phyloP scores from a whole-genome alignment of 2,113 vertebrate genomes.

The Natator depressus region DNA sequence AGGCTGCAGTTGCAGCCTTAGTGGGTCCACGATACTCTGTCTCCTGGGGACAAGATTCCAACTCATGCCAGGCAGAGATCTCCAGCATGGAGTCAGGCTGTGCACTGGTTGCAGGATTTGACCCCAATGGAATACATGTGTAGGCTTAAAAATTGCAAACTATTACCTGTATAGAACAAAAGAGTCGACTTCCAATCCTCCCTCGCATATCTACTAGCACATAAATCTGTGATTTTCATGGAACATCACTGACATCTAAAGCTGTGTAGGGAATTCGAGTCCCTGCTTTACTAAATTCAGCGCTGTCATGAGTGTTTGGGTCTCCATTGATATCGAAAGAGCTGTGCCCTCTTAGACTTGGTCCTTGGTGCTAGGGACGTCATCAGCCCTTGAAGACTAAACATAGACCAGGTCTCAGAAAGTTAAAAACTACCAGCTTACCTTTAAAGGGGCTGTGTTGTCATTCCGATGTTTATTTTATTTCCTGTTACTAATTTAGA shows the following conservation, averaged over 20 bases:
- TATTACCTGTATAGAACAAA: rapidly evolving
- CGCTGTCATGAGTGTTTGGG: background rate
- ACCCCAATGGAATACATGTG: background rate
- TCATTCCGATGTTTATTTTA: background rate
- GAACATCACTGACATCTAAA: background rate
- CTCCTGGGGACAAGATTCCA: background rate
- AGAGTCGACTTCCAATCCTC: background rate
- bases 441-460: background rate
- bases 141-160: background rate
- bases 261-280: background rate
- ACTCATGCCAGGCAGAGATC: background rate
- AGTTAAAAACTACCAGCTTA: background rate
- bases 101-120: background rate
- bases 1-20: background rate
- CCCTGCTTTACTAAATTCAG: rapidly evolving
- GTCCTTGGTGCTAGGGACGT: background rate
- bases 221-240: background rate
- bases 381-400: background rate
- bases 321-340: background rate
- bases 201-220: background rate
- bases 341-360: background rate
- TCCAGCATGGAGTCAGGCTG: background rate
- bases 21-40: background rate
- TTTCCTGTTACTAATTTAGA: background rate
- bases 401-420: background rate